Evolutionary conservation across 2,113 vertebrate species (phyloP), one percentile per base, ranked within the genome.

Genomic region (Galbula dea): DNA sequence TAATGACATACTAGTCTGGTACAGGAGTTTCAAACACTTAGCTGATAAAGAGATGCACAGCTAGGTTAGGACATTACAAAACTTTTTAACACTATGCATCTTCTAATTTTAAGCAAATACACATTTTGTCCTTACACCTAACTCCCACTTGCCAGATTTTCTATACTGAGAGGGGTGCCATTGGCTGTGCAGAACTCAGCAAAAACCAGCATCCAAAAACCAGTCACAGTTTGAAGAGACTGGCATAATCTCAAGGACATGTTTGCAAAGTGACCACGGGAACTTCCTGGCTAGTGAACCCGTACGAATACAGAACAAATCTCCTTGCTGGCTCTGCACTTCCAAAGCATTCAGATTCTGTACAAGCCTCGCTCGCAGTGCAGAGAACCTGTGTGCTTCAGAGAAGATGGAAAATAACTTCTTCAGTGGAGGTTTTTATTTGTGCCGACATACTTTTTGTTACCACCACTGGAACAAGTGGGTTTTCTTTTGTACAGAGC

Each of bases 91-190:
- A 80, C 61, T n/a, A 19, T 92, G 65, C 37, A 43, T 94, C 94
- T 96, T 95, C 96, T 94, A 89, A 79, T 94, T 85, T 96, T 95
- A 94, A 97, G 68, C 96, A 94, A 97, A 95, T 86, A 96, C 84
- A 95, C 88, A 92, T 62, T 91, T 90, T 96, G 88, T 96, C 86
- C 85, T 97, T 93, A 93, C 83, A 92, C 90, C 90, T 95, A 88
- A 94, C 96, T 96, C 97, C 97, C 96, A 97, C 96, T 93, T 93
- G 80, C 82, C 94, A 95, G 91, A 95, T 95, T 93, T 91, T 92
- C 93, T 94, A 80, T 88, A 83, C 67, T 80, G 51, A 92, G 93
- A 94, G 57, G 55, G 55, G 75, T 94, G 91, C 83, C 45, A 59
- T 16, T 80, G 84, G 61, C 83, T 96, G 66, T 58, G 93, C 22